Percentiles rank a stretch among this genome's conserved stretches.
phyloP scores from a whole-genome alignment of 2,113 vertebrate genomes.

The Cyphomyrus discorhynchus region DNA sequence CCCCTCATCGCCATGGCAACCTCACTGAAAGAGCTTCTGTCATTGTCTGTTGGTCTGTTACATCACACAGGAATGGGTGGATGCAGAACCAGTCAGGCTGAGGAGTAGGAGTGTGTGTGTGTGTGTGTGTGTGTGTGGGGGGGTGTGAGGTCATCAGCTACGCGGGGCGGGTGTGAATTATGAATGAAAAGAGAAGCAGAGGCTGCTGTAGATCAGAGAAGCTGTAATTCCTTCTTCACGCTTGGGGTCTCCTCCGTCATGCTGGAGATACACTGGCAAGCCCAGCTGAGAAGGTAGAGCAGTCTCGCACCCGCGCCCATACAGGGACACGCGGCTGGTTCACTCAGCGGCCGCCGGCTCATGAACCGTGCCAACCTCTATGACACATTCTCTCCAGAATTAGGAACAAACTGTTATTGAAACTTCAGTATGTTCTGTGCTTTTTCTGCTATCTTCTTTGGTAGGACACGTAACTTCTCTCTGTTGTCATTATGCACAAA shows the following conservation, averaged over 20 bases:
- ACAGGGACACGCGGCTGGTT: conserved; percentile 6
- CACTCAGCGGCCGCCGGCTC: not conserved
- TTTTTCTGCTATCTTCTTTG: not conserved
- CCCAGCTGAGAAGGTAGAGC: conserved; percentile 54
- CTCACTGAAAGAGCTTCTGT: not conserved
- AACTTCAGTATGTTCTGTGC: not conserved
- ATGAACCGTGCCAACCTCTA: not conserved
- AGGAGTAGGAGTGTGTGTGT: not conserved
- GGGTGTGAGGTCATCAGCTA: conserved; percentile 18
- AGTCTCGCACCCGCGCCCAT: conserved; percentile 3
- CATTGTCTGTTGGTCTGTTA: conserved; percentile 10
- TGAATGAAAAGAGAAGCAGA: conserved; percentile 12
- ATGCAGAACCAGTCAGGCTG: not conserved
- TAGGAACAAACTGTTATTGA: not conserved
- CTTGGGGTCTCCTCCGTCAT: not conserved
- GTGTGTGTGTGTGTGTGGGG: not conserved
- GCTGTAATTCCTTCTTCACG: not conserved
- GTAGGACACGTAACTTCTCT: not conserved
- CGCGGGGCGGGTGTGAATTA: conserved; percentile 13
- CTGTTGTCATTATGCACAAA: not conserved
- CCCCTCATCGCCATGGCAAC: conserved; percentile 21
- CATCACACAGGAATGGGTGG: conserved; percentile 6
- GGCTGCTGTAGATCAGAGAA: not conserved
- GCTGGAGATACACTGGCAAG: conserved; percentile 21
- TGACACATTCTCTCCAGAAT: not conserved